Conservation (phyloP, 2,797 vertebrate genomes). For the Alca torda region DNA sequence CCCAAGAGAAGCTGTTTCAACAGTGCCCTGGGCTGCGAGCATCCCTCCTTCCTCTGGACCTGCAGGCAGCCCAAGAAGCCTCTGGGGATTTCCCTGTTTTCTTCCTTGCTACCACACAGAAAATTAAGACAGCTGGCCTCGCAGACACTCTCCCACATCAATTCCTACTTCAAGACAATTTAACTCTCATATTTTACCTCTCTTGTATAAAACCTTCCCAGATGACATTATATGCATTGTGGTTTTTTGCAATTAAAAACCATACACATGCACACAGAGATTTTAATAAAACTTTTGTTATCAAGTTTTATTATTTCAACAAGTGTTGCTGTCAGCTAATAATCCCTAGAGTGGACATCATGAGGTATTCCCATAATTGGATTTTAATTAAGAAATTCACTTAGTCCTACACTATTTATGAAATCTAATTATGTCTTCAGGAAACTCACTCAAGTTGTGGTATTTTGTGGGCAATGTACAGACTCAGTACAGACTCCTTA, state of each 20-base stretch:
- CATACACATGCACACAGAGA: not conserved
- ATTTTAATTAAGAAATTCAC: constrained; percentile 72
- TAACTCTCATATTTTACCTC: not conserved
- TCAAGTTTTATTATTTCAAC: constrained; percentile 66
- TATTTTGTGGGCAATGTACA: constrained; percentile 31
- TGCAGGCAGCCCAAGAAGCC: not conserved
- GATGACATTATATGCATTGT: not conserved
- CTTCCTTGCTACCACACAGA: not conserved
- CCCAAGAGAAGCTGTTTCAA: not conserved
- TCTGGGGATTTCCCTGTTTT: not conserved
- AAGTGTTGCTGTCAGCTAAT: constrained; percentile 64
- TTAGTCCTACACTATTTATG: constrained; percentile 58
- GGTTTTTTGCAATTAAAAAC: constrained; percentile 4
- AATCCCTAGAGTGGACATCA: constrained; percentile 47
- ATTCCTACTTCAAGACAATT: not conserved
- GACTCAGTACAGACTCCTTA: not conserved
- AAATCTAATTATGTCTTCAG: constrained; percentile 68
- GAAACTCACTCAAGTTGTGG: constrained; percentile 22
- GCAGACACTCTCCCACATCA: not conserved
- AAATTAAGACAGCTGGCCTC: not conserved
- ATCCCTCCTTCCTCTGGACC: not conserved
- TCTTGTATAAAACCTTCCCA: not conserved
- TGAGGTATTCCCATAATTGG: constrained; percentile 70
- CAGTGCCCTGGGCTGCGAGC: not conserved
- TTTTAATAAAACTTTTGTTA: constrained; percentile 54